Evolutionary conservation across 2,888 invertebrate genomes (phyloP), one percentile per base, ranked within the genome.

Genomic region (Lepidocyrtinus sp.): DNA sequence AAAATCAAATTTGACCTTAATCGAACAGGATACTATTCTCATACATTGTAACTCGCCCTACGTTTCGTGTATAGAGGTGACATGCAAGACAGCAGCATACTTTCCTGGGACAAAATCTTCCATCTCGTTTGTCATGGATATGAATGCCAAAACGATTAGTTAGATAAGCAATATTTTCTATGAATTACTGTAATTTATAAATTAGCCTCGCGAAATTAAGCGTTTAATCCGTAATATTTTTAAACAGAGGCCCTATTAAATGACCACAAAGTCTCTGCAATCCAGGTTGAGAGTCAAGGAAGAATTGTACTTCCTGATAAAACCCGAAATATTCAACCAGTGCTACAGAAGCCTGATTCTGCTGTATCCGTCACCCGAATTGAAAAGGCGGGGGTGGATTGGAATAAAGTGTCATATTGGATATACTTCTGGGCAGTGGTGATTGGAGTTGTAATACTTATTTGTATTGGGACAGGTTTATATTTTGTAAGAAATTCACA

Each of bases 261-360:
- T 21, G n/a, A 0, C 0, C 73, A 74, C 21, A 70, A 70, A 26
- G 73, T 74, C 9, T 69, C 74, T 5, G 19, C 36, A 12, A 74
- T 79, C n/a, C 62, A 75, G 26, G 59, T 73, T 0, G 68, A 74
- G 24, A 79, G 79, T 22, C 12, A 26, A 17, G 79, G 79, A 69
- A 36, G 9, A 17, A 25, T 74, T 19, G 19, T 63, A 1, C 27
- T 79, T 2, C 12, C 69, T 0, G 63, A 68, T 15, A 55, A 19
- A 1, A 21, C 69, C 1, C 26, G 7, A n/a, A 15, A 1, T 1
- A 75, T 79, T n/a, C 79, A 74, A 17, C 25, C 64, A 2, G 67
- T 67, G 3, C 12, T 27, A 9, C 12, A 81, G n/a, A 45, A 75
- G n/a, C 67, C 75, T 1, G 80, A 81, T 67, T 65, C 64, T 5